A percentile compares a stretch with the other conserved stretches of the same genome.
phyloP scores from a whole-genome alignment of 2,113 vertebrate genomes.

The Dunckerocampus dactyliophorus region DNA sequence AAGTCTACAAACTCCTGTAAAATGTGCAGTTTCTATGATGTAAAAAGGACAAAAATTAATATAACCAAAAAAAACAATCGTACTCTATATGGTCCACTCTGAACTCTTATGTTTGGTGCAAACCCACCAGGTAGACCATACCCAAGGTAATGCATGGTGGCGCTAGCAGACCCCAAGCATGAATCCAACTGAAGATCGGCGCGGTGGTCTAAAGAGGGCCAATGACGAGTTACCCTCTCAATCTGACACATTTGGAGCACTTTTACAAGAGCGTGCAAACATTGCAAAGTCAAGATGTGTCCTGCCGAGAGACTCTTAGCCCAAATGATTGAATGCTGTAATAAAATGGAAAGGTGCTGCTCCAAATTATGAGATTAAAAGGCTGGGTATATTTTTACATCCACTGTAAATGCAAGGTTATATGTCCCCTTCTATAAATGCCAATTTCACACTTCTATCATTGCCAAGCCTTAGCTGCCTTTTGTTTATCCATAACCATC shows the following conservation, averaged over 20 bases:
- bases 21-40: too few species aligned
- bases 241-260: neutral
- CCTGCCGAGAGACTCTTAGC: neutral
- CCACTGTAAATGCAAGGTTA: neutral
- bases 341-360: neutral
- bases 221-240: neutral
- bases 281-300: neutral
- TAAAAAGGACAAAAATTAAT: too few species aligned
- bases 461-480: constrained; percentile 11
- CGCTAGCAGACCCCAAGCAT: too few species aligned
- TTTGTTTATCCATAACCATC: constrained; percentile 21
- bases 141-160: too few species aligned
- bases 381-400: neutral
- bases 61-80: too few species aligned
- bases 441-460: constrained; percentile 4
- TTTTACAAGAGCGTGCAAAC: neutral
- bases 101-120: too few species aligned
- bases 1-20: too few species aligned
- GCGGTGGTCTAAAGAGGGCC: neutral
- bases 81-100: too few species aligned
- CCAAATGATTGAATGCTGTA: neutral
- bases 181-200: neutral
- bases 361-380: neutral
- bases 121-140: too few species aligned
- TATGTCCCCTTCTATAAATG: neutral